A percentile compares a stretch with the other conserved stretches of the same genome.
Conservation (phyloP, 1,140 invertebrate genomes). For the Drosophila willistoni region DNA sequence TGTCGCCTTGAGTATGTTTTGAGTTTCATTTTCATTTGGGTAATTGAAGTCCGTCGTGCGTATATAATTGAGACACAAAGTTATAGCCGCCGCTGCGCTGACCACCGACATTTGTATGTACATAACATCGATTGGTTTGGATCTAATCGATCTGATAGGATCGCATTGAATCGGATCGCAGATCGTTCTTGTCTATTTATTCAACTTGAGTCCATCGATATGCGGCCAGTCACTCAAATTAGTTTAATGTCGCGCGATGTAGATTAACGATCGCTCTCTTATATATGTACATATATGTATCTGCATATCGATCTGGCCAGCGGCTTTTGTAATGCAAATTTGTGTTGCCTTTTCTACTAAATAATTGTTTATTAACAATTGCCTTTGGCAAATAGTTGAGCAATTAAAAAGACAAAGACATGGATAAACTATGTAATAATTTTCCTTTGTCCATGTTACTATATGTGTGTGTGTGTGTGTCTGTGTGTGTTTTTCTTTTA, state of each 20-base stretch:
- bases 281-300: conserved; percentile 5
- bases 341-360: conserved; percentile 1
- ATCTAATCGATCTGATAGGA: neutral
- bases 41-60: conserved; percentile 73
- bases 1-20: conserved; percentile 4
- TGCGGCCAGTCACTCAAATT: conserved; percentile 63
- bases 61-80: conserved; percentile 62
- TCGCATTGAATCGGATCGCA: neutral
- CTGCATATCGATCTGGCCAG: conserved; percentile 24
- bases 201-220: conserved; percentile 50
- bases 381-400: conserved; percentile 74
- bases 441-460: conserved; percentile 18
- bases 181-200: conserved; percentile 46
- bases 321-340: conserved; percentile 67
- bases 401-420: conserved; percentile 72
- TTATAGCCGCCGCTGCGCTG: conserved; percentile 35
- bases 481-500: conserved; percentile 36
- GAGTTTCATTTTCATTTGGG: neutral
- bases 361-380: conserved; percentile 79
- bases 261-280: conserved; percentile 29
- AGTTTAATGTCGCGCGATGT: conserved; percentile 57
- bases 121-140: neutral
- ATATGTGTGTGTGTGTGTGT: conserved; percentile 17
- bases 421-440: conserved; percentile 22
- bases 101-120: neutral